Evolutionary conservation across 2,113 vertebrate genomes (phyloP).

Genomic region (Hiodon tergisus): DNA sequence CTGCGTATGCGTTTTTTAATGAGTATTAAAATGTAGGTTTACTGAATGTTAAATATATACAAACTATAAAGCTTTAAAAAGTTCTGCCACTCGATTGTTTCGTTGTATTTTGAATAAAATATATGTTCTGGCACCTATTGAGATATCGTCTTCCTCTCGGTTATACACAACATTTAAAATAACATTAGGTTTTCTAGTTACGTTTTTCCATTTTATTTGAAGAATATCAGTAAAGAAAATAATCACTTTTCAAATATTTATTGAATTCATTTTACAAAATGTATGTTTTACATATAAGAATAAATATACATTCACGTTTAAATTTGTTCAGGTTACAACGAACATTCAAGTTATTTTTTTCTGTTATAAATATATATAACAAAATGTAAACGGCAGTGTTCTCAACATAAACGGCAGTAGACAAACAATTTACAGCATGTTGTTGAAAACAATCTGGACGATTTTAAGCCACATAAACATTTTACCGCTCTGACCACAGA

Average conservation of each 20-base stretch:
- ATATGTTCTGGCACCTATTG: too few relatives aligned
- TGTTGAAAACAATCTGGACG: slow-evolving; percentile 25
- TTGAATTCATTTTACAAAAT: slow-evolving; percentile 41
- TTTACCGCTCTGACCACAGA: slow-evolving; percentile 38
- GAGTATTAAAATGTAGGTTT: too few relatives aligned
- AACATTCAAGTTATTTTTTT: slow-evolving; percentile 53
- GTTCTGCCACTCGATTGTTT: too few relatives aligned
- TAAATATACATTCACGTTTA: slow-evolving; percentile 62
- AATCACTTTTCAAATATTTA: slow-evolving; percentile 39
- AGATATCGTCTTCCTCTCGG: too few relatives aligned
- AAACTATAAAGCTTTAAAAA: too few relatives aligned
- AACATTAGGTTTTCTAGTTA: too few relatives aligned
- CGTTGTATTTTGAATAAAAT: too few relatives aligned
- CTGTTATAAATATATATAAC: slow-evolving; percentile 39
- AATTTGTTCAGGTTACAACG: slow-evolving; percentile 45
- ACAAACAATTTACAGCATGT: slow-evolving; percentile 44
- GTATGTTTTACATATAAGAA: slow-evolving; percentile 45
- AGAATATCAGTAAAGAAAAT: neutral
- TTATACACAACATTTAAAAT: too few relatives aligned
- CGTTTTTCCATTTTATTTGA: neutral
- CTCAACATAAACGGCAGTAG: slow-evolving; percentile 42
- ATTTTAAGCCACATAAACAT: slow-evolving; percentile 49
- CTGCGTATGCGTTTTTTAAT: too few relatives aligned
- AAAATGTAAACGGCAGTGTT: slow-evolving; percentile 56
- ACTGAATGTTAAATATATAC: too few relatives aligned